Evolutionary conservation across 2,888 invertebrate species (phyloP).

Genomic region (Drosophila sordidula): DNA sequence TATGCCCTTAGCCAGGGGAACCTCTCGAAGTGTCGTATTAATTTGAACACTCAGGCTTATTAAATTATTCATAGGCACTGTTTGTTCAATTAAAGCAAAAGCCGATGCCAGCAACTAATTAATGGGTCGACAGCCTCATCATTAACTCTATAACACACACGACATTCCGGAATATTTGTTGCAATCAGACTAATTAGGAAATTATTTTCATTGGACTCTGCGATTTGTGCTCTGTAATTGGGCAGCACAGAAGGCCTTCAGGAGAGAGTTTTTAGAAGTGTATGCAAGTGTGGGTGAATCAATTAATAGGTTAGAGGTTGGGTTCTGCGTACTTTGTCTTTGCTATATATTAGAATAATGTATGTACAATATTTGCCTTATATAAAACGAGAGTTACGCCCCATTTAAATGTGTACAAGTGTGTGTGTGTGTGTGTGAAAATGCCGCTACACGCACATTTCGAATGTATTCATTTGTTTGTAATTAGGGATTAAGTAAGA

Average conservation of each 20-base stretch:
- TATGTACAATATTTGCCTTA: slow-evolving; percentile 45
- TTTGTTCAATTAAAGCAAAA: slow-evolving; percentile 65
- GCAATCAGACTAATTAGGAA: slow-evolving; percentile 72
- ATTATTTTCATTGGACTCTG: slow-evolving; percentile 47
- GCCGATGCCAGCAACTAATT: slow-evolving; percentile 57
- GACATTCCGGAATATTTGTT: slow-evolving; percentile 41
- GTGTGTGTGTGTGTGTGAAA: slow-evolving; percentile 6
- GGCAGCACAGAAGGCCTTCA: neutral
- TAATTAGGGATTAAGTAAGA: slow-evolving; percentile 80
- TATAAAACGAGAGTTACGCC: slow-evolving; percentile 15
- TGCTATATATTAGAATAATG: slow-evolving; percentile 34
- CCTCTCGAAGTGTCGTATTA: slow-evolving; percentile 47
- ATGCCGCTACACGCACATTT: slow-evolving; percentile 40
- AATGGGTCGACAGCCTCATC: slow-evolving; percentile 40
- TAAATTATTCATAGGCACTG: slow-evolving; percentile 57
- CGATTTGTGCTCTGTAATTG: slow-evolving; percentile 1
- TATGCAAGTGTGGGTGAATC: slow-evolving; percentile 6
- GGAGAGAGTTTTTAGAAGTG: slow-evolving; percentile 10
- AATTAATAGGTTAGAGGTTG: slow-evolving; percentile 3
- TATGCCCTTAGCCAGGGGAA: neutral
- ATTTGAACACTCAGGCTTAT: slow-evolving; percentile 44
- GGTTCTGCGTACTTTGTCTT: slow-evolving; percentile 2
- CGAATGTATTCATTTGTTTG: slow-evolving; percentile 73
- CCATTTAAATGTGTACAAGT: slow-evolving; percentile 6
- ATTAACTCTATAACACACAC: slow-evolving; percentile 32